Conservation (phyloP, 1,140 invertebrate species). For the Pachypeltis micranthus region DNA sequence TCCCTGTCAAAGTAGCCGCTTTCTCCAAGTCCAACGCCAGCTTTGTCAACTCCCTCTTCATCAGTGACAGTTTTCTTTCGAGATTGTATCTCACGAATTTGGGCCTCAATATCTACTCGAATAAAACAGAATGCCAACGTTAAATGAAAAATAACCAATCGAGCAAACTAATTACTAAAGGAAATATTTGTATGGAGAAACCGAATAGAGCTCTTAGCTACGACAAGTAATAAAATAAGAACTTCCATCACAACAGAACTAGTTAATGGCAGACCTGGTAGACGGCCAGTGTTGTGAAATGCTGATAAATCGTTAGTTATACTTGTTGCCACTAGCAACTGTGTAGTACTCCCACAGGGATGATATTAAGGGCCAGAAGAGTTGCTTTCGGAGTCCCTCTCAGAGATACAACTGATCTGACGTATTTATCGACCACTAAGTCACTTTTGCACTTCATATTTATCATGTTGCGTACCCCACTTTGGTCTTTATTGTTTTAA, state of each 20-base stretch:
- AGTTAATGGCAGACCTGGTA: not conserved
- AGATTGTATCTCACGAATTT: conserved; percentile 79
- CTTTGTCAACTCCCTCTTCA: conserved; percentile 39
- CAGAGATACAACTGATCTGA: too few relatives aligned
- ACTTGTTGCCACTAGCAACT: too few relatives aligned
- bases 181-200: not conserved
- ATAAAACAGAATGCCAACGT: conserved; percentile 25
- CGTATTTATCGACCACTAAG: too few relatives aligned
- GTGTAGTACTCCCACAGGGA: too few relatives aligned
- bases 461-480: too few relatives aligned
- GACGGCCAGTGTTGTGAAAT: too few relatives aligned
- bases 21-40: conserved; percentile 75
- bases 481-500: too few relatives aligned
- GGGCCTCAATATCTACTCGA: conserved; percentile 78
- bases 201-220: not conserved
- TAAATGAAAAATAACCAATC: not conserved
- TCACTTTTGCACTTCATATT: too few relatives aligned
- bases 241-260: not conserved
- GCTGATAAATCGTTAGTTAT: too few relatives aligned
- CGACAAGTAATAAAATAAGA: not conserved
- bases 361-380: too few relatives aligned
- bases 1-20: conserved; percentile 84
- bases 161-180: not conserved
- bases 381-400: too few relatives aligned
- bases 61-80: conserved; percentile 64